phyloP scores from a whole-genome alignment of 2,113 vertebrate genomes.

The Cairina moschata region DNA sequence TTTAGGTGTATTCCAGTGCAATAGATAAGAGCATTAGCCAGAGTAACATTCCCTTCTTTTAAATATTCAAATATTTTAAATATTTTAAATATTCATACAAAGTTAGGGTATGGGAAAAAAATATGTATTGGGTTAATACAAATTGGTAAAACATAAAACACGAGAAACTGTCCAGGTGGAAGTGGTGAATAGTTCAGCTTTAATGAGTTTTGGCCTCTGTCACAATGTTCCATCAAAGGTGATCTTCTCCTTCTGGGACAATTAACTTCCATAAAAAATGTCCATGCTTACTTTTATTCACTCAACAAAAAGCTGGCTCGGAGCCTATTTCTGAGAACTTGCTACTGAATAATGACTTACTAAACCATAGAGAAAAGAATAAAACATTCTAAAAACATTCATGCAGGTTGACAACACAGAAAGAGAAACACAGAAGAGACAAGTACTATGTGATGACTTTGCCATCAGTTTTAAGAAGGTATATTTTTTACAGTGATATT shows the following conservation, averaged over 20 bases:
- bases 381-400: background rate
- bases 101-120: background rate
- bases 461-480: background rate
- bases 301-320: background rate
- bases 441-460: background rate
- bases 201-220: slow-evolving; percentile 20
- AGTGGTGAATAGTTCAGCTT: background rate
- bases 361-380: background rate
- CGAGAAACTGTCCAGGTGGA: background rate
- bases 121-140: background rate
- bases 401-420: background rate
- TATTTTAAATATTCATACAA: background rate
- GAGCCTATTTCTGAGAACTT: background rate
- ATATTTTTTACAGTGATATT: background rate
- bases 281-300: background rate
- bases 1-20: background rate
- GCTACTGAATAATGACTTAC: background rate
- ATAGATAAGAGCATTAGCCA: background rate
- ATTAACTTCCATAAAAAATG: background rate
- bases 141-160: background rate
- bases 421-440: background rate
- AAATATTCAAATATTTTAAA: too few relatives aligned
- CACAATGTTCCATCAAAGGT: background rate
- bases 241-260: background rate
- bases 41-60: background rate